A percentile compares a stretch with the other conserved stretches of the same genome.
phyloP scores from a whole-genome alignment of 2,113 vertebrate genomes.

The Bos taurus region DNA sequence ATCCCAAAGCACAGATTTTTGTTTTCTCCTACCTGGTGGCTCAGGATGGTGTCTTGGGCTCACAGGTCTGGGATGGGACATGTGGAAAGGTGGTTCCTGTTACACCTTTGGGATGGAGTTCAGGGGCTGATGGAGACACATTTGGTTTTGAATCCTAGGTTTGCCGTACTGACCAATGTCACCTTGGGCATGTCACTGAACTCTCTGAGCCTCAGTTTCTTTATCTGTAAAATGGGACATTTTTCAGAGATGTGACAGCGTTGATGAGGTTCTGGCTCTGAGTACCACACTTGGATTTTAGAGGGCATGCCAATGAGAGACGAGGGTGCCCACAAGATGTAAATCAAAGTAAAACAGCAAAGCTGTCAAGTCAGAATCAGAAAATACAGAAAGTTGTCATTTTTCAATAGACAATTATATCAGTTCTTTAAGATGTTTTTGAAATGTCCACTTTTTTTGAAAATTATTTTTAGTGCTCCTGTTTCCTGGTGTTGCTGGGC shows the following conservation, averaged over 20 bases:
- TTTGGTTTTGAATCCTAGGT: neutral
- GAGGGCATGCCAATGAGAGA: neutral
- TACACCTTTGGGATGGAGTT: neutral
- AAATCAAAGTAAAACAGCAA: neutral
- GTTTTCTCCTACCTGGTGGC: no score
- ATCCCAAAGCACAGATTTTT: neutral
- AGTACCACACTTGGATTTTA: neutral
- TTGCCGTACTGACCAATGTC: neutral
- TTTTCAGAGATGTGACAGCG: neutral
- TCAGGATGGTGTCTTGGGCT: neutral
- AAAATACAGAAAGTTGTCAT: neutral
- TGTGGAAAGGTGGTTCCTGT: accelerated
- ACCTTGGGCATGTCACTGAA: neutral
- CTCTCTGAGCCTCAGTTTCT: neutral
- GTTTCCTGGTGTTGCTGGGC: neutral
- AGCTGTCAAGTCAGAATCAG: neutral
- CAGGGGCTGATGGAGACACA: neutral
- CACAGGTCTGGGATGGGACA: neutral
- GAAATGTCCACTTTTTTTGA: neutral
- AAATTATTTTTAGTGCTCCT: neutral
- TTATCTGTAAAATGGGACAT: neutral
- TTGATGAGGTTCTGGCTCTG: neutral
- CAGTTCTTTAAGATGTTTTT: neutral
- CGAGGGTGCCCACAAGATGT: neutral
- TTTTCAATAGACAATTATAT: neutral